Conservation (phyloP, 2,888 invertebrate species). For the Troides aeacus region DNA sequence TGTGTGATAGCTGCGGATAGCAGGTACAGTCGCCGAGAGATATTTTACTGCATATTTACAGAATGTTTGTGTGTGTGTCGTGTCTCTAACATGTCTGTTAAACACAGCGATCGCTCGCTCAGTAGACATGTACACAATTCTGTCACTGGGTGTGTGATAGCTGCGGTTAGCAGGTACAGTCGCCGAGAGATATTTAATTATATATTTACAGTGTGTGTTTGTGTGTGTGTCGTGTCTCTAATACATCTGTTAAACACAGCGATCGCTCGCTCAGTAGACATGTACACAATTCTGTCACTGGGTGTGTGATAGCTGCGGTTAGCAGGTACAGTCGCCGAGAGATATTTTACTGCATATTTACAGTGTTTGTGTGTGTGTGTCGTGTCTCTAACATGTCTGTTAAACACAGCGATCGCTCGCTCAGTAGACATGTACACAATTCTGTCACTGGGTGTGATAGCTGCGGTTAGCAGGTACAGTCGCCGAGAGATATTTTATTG, state of each 20-base stretch:
- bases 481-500: no score
- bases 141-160: conserved; percentile 41
- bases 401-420: conserved; percentile 11
- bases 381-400: no score
- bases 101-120: conserved; percentile 19
- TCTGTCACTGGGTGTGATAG: conserved; percentile 7
- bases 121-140: conserved; percentile 31
- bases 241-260: no score
- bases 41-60: background rate
- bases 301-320: conserved; percentile 36
- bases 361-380: background rate
- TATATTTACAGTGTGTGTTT: background rate
- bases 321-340: conserved; percentile 34
- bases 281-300: conserved; percentile 36
- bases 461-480: no score
- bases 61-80: background rate
- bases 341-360: background rate
- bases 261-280: conserved; percentile 32
- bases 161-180: conserved; percentile 36
- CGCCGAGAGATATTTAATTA: background rate
- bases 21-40: conserved; percentile 32
- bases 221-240: no score
- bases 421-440: conserved; percentile 31
- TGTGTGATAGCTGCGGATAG: conserved; percentile 36
- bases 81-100: no score